A percentile compares a stretch with the other conserved stretches of the same genome.
phyloP scores from a whole-genome alignment of 2,888 invertebrate genomes.

The Chrysopilus asiliformis region DNA sequence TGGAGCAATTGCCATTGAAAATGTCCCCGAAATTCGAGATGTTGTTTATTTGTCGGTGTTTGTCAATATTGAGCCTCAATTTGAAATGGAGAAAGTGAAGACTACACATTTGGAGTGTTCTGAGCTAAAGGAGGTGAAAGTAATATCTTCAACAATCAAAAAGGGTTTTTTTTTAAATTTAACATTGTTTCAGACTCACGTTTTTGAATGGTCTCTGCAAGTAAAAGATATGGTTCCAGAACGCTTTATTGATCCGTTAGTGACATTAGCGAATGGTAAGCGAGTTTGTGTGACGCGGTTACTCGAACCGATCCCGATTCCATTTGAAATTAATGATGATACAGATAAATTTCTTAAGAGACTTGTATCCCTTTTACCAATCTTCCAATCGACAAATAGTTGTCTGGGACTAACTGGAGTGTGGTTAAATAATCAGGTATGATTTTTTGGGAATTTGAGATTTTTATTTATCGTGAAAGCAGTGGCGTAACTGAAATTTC shows the following conservation, averaged over 20 bases:
- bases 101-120: conserved; percentile 36
- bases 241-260: conserved; percentile 36
- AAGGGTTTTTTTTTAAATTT: not conserved
- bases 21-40: conserved; percentile 32
- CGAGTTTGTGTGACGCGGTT: conserved; percentile 39
- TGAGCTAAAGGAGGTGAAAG: conserved; percentile 36
- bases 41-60: conserved; percentile 47
- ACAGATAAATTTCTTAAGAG: conserved; percentile 34
- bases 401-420: conserved; percentile 37
- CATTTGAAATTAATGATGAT: conserved; percentile 31
- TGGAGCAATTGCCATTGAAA: conserved; percentile 15
- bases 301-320: conserved; percentile 37
- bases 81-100: conserved; percentile 31
- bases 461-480: too few relatives aligned
- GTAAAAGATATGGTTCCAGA: conserved; percentile 33
- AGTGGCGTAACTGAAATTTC: too few relatives aligned
- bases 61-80: conserved; percentile 50
- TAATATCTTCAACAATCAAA: conserved; percentile 2
- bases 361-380: conserved; percentile 39
- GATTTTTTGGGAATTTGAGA: too few relatives aligned
- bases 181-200: conserved; percentile 3
- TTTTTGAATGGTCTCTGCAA: conserved; percentile 25
- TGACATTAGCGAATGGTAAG: conserved; percentile 38
- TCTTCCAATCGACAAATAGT: conserved; percentile 28
- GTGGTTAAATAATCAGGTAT: conserved; percentile 46